Conservation (phyloP, 2,797 vertebrate species). For the Hafferia zeledoni region DNA sequence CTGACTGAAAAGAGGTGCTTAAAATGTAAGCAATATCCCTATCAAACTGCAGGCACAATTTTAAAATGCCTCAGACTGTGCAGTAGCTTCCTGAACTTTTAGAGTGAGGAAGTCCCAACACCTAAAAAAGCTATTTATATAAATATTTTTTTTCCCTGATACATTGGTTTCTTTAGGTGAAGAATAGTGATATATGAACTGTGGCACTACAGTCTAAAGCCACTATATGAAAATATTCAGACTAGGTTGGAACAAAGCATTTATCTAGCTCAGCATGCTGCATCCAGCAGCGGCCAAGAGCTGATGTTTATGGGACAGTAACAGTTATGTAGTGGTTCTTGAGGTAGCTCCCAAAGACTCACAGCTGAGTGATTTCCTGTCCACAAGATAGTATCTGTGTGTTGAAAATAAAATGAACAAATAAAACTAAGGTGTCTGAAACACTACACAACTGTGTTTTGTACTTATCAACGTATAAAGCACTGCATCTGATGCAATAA, state of each 20-base stretch:
- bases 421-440: neutral
- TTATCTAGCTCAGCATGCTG: neutral
- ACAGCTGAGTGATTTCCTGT: neutral
- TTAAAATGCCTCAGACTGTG: neutral
- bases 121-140: neutral
- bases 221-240: neutral
- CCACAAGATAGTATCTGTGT: neutral
- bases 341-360: neutral
- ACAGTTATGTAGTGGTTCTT: neutral
- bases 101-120: neutral
- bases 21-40: neutral
- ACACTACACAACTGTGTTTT: neutral
- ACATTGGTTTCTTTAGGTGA: neutral
- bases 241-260: neutral
- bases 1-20: neutral
- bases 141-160: neutral
- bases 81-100: neutral
- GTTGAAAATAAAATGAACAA: neutral
- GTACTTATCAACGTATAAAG: neutral
- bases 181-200: neutral
- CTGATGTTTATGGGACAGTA: neutral
- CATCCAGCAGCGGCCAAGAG: neutral
- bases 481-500: neutral
- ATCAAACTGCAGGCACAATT: neutral
- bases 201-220: neutral